A percentile compares a stretch with the other conserved stretches of the same genome.
Evolutionary conservation across 2,888 invertebrate species (phyloP).

Genomic region (Chironomus tentans): DNA sequence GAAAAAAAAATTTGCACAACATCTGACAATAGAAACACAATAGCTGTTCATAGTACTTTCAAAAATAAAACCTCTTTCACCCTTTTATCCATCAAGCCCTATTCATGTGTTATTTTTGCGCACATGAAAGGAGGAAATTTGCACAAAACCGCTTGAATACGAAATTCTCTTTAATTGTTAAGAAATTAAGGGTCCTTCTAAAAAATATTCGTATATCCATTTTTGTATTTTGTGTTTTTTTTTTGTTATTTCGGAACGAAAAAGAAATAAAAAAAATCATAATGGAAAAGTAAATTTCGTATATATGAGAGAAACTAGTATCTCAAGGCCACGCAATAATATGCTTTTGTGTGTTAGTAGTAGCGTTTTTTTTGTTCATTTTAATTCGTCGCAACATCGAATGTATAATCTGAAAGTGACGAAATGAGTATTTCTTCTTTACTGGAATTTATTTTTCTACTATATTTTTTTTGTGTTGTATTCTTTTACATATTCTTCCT

Average conservation of each 20-base stretch:
- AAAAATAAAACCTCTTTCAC: background rate
- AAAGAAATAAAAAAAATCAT: background rate
- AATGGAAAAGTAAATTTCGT: conserved; percentile 23
- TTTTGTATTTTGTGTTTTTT: background rate
- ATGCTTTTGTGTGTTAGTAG: conserved; percentile 21
- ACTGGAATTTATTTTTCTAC: background rate
- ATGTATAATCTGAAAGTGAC: conserved; percentile 22
- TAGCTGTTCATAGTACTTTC: background rate
- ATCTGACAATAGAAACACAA: background rate
- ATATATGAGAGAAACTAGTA: conserved; percentile 15
- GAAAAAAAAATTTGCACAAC: too few species aligned
- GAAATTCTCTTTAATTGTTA: background rate
- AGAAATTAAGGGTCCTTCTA: conserved; percentile 1
- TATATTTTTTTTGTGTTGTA: background rate
- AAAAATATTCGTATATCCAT: background rate
- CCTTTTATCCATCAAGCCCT: background rate
- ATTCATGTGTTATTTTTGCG: background rate
- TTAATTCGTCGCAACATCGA: conserved; percentile 22
- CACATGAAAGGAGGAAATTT: background rate
- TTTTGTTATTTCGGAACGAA: background rate
- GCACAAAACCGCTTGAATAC: background rate
- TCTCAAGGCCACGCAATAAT: conserved; percentile 19
- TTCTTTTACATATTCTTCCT: background rate
- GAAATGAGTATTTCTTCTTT: conserved; percentile 5
- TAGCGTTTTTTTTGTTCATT: background rate